Base-by-base conservation (phyloP, 2,888 invertebrate species). In the Sarcophaga carnaria region DNA sequence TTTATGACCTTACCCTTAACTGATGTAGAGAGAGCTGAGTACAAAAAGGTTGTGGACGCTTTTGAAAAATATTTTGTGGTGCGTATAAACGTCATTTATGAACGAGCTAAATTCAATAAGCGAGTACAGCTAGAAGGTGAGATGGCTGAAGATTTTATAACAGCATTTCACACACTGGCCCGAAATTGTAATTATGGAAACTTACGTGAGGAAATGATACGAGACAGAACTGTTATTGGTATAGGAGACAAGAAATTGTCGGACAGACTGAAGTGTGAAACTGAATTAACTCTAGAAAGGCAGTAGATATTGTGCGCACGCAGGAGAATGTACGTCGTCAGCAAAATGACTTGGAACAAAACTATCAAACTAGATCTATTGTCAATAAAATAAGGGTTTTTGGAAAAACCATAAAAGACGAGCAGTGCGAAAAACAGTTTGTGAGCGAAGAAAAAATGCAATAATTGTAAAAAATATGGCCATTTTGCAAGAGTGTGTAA, bases 181-280 rank as follows among this genome's bases (percentile, higher is more conserved):
- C 71, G 77, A 67, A 83, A 86, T 62, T 87, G 81, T 59, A 72
- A 81, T 59, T 83, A 83, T 54, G 64, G 71, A 49, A 25, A 66
- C 20, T 59, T 78, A 17, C 62, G 70, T 10, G 83, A 75, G 17
- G 85, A 85, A 76, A 80, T 80, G 66, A 80, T 85, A 47, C 62
- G 79, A 2, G 76, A 80, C 71, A 72, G 77, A 59, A 54, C 82
- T 27, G 77, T 82, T 17, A 49, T 80, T 59, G 83, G 77, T 62
- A 60, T 80, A 20, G 59, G 75, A 11, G 64, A 75, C 3, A 37
- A 72, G 11, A 75, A 75, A 25, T n/a, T 75, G 6, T 80, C 66
- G 8, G 83, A 83, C 49, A 49, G 62, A 14, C 45, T 86, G n/a
- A 83, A 86, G n/a, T 45, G 76, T 4, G 76, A 83, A 27, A 10